phyloP scores from a whole-genome alignment of 2,797 vertebrate species.

The Synaphobranchus kaupii region DNA sequence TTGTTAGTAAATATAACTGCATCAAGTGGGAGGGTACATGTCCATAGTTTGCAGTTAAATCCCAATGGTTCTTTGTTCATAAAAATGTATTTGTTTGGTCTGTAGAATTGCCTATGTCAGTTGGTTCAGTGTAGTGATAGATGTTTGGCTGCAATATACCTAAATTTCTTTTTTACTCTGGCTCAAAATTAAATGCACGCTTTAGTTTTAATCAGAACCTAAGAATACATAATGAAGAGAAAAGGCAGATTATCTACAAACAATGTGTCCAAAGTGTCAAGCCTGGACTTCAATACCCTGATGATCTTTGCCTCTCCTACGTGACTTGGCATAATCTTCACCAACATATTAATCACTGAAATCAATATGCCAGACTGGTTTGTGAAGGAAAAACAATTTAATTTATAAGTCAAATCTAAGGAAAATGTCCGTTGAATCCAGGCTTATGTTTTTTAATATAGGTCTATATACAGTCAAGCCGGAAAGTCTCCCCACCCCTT shows the following conservation, averaged over 20 bases:
- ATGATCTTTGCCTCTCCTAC: too few relatives aligned
- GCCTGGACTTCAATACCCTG: too few relatives aligned
- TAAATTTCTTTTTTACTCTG: background rate
- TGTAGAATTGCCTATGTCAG: background rate
- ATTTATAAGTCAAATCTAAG: too few relatives aligned
- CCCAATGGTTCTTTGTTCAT: background rate
- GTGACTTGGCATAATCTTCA: too few relatives aligned
- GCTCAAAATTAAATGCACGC: background rate
- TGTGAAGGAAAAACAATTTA: too few relatives aligned
- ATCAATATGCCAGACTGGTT: too few relatives aligned
- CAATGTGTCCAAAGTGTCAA: too few relatives aligned
- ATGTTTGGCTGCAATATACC: background rate
- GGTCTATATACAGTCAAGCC: too few relatives aligned
- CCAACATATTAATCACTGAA: too few relatives aligned
- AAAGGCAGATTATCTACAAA: too few relatives aligned
- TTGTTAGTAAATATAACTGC: slow-evolving; percentile 2
- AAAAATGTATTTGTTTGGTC: background rate
- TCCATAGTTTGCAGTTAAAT: background rate
- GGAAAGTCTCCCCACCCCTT: too few relatives aligned
- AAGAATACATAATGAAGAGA: background rate
- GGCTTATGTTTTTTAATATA: background rate
- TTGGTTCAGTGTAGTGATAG: background rate
- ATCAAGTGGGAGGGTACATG: background rate
- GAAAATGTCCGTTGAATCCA: background rate
- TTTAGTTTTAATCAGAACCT: too few relatives aligned